A percentile compares a stretch with the other conserved stretches of the same genome.
Conservation (phyloP, 2,113 vertebrate genomes). For the Rhegmatorhina hoffmannsi region DNA sequence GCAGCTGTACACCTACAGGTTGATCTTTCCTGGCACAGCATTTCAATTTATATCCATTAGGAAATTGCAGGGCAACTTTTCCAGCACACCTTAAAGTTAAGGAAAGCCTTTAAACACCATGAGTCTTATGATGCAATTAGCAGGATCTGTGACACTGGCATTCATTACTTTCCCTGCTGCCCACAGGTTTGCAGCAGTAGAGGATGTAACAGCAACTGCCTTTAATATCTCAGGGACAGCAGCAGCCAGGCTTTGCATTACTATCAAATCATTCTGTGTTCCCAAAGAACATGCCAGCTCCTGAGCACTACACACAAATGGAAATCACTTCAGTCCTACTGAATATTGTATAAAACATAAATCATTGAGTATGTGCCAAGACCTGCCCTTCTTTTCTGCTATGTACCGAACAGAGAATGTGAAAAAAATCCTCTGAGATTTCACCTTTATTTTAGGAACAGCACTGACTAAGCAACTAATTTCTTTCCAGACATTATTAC, state of each 20-base stretch:
- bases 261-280: not conserved
- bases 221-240: not conserved
- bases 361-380: slow-evolving; percentile 29
- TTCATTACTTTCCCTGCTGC: not conserved
- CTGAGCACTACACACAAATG: not conserved
- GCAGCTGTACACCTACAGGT: not conserved
- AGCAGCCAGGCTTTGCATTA: not conserved
- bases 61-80: not conserved
- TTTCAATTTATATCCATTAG: not conserved
- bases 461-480: slow-evolving; percentile 39
- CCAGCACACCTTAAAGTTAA: not conserved
- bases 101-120: not conserved
- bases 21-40: not conserved
- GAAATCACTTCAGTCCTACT: slow-evolving; percentile 25
- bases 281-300: not conserved
- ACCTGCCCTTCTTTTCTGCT: not conserved
- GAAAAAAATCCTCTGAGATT: not conserved
- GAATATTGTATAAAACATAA: slow-evolving; percentile 57
- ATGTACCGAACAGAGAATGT: not conserved
- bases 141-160: not conserved
- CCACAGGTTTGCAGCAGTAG: slow-evolving; percentile 23
- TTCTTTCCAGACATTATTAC: not conserved
- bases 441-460: slow-evolving; percentile 38
- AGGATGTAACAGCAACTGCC: not conserved
- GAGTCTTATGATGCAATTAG: not conserved